These are phyloP conservation scores for Diadumene lineata DNA, from an alignment of 92 coral and sea anemone species.

Conservation along the genomic window DNA sequence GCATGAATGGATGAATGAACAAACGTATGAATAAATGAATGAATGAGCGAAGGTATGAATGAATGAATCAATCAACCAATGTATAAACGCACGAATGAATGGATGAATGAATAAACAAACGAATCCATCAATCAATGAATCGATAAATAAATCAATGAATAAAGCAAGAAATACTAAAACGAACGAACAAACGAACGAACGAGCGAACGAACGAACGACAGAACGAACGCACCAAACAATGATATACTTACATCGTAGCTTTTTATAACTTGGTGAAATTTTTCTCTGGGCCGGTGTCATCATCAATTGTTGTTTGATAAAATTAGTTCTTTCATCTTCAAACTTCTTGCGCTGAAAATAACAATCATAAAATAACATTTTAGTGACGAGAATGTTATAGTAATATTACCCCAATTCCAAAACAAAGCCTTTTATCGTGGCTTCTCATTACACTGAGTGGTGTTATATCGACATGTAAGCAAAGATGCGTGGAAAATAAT, in stretches of 20 bases:
- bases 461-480: too few relatives aligned
- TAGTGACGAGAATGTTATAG: too few relatives aligned
- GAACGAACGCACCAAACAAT: neutral
- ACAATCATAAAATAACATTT: neutral
- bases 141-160: conserved; percentile 3
- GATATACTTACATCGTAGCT: conserved; percentile 52
- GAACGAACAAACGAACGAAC: neutral
- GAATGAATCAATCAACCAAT: neutral
- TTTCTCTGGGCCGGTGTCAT: conserved; percentile 63
- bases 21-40: neutral
- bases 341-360: conserved; percentile 81
- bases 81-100: neutral
- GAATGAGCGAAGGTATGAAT: neutral
- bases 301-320: conserved; percentile 72
- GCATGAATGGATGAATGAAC: neutral
- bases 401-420: too few relatives aligned
- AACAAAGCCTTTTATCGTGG: too few relatives aligned
- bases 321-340: conserved; percentile 86
- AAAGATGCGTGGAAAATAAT: too few relatives aligned
- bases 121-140: neutral
- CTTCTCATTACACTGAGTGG: too few relatives aligned
- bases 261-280: conserved; percentile 40
- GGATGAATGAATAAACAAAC: neutral
- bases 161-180: too few relatives aligned
- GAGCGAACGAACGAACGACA: neutral